Evolutionary conservation across 2,888 invertebrate genomes (phyloP).

Genomic region (Syrphus vitripennis): DNA sequence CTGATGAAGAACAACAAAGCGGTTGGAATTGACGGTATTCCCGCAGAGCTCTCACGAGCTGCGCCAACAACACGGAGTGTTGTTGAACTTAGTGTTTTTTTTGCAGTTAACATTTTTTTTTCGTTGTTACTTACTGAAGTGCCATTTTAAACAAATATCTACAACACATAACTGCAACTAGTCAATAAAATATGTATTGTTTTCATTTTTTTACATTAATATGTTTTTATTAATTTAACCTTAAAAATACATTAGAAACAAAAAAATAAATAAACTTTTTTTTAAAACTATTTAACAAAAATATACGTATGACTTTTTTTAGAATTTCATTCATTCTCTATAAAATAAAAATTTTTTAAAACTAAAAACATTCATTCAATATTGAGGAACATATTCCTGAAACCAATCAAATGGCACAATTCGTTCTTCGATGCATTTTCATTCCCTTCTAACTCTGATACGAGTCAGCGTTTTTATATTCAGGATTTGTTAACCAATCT

Average conservation of each 20-base stretch:
- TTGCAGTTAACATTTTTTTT: too few species aligned
- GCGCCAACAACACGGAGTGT: too few species aligned
- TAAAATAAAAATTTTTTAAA: conserved; percentile 33
- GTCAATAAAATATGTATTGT: background rate
- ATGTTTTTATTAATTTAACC: background rate
- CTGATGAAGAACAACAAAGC: too few species aligned
- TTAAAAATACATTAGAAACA: background rate
- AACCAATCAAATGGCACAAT: conserved; percentile 40
- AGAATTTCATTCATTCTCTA: conserved; percentile 28
- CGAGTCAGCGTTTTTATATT: conserved; percentile 74
- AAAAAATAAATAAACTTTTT: conserved; percentile 27
- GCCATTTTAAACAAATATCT: too few species aligned
- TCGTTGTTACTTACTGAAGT: too few species aligned
- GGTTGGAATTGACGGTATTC: too few species aligned
- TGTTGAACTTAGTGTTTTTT: too few species aligned
- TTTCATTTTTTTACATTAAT: background rate
- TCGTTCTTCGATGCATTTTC: background rate
- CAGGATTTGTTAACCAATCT: conserved; percentile 86
- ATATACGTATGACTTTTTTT: conserved; percentile 50
- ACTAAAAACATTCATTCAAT: conserved; percentile 20
- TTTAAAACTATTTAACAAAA: conserved; percentile 63
- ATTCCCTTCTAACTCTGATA: conserved; percentile 24
- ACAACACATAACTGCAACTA: too few species aligned
- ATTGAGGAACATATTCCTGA: conserved; percentile 42
- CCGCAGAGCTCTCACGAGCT: too few species aligned